Base-by-base conservation (phyloP, 30 jellyfish, hydroid and myxozoan genomes). In the Phacellophora camtschatica region DNA sequence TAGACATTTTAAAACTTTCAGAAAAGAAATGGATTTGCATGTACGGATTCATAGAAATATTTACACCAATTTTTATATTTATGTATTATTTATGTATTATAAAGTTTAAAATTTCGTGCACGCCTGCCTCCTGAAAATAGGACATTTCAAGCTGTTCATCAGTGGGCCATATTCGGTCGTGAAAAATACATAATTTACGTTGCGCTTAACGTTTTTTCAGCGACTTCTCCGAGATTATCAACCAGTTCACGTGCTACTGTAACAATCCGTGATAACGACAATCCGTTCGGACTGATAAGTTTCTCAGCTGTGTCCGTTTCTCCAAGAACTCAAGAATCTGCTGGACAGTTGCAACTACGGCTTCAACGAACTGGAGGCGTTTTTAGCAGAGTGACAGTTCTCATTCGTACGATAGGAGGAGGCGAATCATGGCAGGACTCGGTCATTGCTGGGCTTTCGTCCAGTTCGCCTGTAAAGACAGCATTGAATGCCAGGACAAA, bases 341-440 rank as follows among this genome's bases (percentile, higher is more conserved):
- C 79, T 1, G 78, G 88, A n/a, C 55, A 62, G 32, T 93, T 77
- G 5, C 42, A 43, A 31, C 46, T 94, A 32, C 62, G 22, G 31
- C 19, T 94, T 20, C 64, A 46, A 19, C 82, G 99, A 56, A 66
- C 55, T 10, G 91, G 91, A 32, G 99, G 99, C 30, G 89, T 95
- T 45, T 88, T 81, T 79, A 94, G 96, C 55, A 33, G 66, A 66
- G 86, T 90, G 10, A 82, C 84, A 6, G 99, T 88, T 31, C 85
- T 49, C 25, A 96, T 88, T 41, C 36, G 95, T 13, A 57, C 95
- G 33, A 50, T 94, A 1, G 99, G 97, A 32, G 99, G 99, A 0
- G 99, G 97, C 20, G 99, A 94, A 57, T 6, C 85, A 42, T 94
- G 99, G 99, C 85, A 71, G 64, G 80, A 50, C 59, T 62, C 74